These are phyloP conservation scores for Lethocerus indicus DNA, from an alignment of 1,140 invertebrate species.

Conservation along the genomic window DNA sequence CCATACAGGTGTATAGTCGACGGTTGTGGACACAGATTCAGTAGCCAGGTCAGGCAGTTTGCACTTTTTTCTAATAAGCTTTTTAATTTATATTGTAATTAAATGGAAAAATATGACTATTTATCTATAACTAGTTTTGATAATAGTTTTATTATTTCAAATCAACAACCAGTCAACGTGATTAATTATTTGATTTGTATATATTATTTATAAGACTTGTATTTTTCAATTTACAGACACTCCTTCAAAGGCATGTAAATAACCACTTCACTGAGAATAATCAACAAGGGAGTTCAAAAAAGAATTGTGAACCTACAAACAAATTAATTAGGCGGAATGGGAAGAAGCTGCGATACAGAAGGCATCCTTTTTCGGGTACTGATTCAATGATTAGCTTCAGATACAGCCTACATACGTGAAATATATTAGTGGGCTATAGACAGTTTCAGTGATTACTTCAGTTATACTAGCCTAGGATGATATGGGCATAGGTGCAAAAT, in stretches of 20 bases:
- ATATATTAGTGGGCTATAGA: too few species aligned
- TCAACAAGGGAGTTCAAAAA: conserved; percentile 38
- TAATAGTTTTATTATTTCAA: too few species aligned
- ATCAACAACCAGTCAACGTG: background rate
- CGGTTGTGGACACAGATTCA: conserved; percentile 77
- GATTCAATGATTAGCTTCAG: too few species aligned
- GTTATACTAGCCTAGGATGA: too few species aligned
- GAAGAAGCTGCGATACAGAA: conserved; percentile 62
- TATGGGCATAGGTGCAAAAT: too few species aligned
- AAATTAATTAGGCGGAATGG: conserved; percentile 71
- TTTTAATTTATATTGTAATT: background rate
- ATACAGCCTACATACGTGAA: too few species aligned
- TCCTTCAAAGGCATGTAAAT: conserved; percentile 84
- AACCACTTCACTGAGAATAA: conserved; percentile 63
- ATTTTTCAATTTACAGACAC: conserved; percentile 37
- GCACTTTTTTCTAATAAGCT: too few species aligned
- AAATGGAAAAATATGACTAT: too few species aligned
- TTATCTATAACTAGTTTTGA: too few species aligned
- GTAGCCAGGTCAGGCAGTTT: conserved; percentile 73
- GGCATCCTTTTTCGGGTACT: conserved; percentile 40
- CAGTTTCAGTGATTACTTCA: too few species aligned
- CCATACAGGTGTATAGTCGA: conserved; percentile 91
- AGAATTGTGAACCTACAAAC: conserved; percentile 43
- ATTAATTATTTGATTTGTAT: background rate
- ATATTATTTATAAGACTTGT: background rate